Percentiles rank a stretch among this genome's conserved stretches.
Evolutionary conservation across 2,797 vertebrate species (phyloP).

Genomic region (Falco novaeseelandiae): DNA sequence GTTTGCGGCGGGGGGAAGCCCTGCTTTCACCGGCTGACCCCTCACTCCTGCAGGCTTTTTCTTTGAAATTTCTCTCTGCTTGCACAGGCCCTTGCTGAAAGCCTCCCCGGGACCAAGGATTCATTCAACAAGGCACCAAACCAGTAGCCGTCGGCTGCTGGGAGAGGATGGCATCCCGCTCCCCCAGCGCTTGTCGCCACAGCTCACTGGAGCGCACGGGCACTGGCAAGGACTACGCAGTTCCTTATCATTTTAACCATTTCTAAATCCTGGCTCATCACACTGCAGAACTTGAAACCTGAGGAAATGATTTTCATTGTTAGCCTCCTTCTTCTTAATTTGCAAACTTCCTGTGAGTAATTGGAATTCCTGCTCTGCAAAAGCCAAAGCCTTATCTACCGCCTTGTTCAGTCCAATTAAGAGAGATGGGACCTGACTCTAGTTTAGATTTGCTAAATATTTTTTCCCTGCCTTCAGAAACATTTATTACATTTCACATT

Average conservation of each 20-base stretch:
- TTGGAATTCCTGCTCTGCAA: constrained; percentile 55
- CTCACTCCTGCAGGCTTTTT: background rate
- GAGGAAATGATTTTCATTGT: constrained; percentile 59
- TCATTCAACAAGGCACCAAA: background rate
- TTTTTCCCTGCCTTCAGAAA: constrained; percentile 59
- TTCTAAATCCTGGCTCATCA: constrained; percentile 21
- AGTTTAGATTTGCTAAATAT: constrained; percentile 51
- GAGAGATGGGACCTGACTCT: constrained; percentile 30
- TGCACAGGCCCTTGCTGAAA: background rate
- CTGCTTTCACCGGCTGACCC: background rate
- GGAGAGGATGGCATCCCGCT: background rate
- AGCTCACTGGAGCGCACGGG: background rate
- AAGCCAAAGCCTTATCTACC: constrained; percentile 10
- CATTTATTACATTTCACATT: constrained; percentile 19
- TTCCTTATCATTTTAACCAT: constrained; percentile 22
- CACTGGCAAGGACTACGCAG: background rate
- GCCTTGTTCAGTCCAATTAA: constrained; percentile 37
- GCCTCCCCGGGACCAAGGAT: background rate
- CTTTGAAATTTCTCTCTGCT: background rate
- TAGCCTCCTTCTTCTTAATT: constrained; percentile 45
- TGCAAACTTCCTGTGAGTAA: constrained; percentile 62
- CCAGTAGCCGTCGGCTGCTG: background rate
- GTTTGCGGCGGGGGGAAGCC: background rate
- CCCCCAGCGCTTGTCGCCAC: background rate
- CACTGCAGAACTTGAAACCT: constrained; percentile 1